Evolutionary conservation across 2,113 vertebrate species (phyloP).

Genomic region (Plestiodon gilberti): DNA sequence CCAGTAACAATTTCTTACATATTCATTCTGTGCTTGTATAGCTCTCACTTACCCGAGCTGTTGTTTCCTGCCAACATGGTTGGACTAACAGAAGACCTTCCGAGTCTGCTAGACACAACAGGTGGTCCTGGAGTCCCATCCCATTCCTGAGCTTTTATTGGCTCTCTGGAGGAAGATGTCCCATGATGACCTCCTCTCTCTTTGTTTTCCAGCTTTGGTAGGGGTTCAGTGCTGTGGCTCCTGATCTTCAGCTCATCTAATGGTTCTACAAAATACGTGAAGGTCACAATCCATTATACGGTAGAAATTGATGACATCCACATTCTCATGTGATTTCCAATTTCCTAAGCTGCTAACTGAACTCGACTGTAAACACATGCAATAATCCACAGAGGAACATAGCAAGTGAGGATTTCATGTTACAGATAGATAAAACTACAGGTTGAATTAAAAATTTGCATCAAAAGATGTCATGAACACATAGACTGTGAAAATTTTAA

Average conservation of each 20-base stretch:
- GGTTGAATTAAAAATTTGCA: background rate
- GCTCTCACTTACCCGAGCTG: slow-evolving; percentile 80
- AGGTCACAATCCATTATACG: background rate
- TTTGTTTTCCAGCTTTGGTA: slow-evolving; percentile 87
- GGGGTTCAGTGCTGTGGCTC: slow-evolving; percentile 85
- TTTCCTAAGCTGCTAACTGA: background rate
- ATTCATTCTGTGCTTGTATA: background rate
- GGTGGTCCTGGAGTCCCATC: slow-evolving; percentile 85
- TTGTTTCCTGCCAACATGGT: slow-evolving; percentile 86
- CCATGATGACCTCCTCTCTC: slow-evolving; percentile 81
- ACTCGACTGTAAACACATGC: background rate
- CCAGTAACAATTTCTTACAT: too few species aligned
- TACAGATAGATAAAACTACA: too few species aligned
- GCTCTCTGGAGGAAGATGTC: slow-evolving; percentile 80
- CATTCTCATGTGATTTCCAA: background rate
- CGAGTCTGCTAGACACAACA: slow-evolving; percentile 84
- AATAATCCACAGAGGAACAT: background rate
- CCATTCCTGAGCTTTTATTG: slow-evolving; percentile 93
- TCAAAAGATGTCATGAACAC: background rate
- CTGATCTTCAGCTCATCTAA: slow-evolving; percentile 87
- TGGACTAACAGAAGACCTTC: slow-evolving; percentile 92
- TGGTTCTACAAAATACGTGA: slow-evolving; percentile 71
- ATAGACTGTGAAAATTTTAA: background rate
- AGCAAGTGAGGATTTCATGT: background rate
- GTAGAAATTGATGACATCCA: slow-evolving; percentile 5